Base-by-base conservation (phyloP, 2,113 vertebrate species). In the Sorex fumeus region DNA sequence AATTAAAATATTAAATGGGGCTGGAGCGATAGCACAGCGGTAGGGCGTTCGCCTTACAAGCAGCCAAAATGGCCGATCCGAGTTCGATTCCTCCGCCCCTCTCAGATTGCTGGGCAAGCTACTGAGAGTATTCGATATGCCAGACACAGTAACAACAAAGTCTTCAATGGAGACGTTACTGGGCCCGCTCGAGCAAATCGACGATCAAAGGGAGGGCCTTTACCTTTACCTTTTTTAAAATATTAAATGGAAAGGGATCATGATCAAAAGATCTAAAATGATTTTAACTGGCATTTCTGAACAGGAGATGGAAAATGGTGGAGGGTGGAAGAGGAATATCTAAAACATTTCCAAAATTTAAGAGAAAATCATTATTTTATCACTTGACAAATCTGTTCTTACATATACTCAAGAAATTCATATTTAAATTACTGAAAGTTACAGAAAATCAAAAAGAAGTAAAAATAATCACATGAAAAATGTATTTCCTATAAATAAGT, bases 381-480 rank as follows among this genome's bases (percentile, higher is more conserved):
- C 40, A 40, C 40, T 50, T n/a, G 60, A 66, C 18, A 91, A 72
- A 71, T 64, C 27, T 8, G 50, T 47, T 57, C 13, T 45, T 50
- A 47, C 11, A n/a, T 16, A 67, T 72, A 79, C 19, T 3, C 40
- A 40, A 40, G 40, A 40, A 40, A 40, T 40, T 40, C 40, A 66
- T 9, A n/a, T 5, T 64, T 84, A 89, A 84, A 79, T 3, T 79
- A 66, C 2, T 57, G 15, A 47, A 84, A 72, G 34, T 4, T 16
- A 79, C 84, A 74, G 21, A 72, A 43, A 93, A 84, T 64, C 19
- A 64, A 11, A 75, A 66, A 93, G 53, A 40, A 66, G 2, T 69
- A 30, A 36, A 70, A 78, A 8, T 64, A 81, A n/a, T 11, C 23
- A 72, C 12, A 34, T 23, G 30, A 85, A 62, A 83, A 85, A 47